phyloP scores from a whole-genome alignment of 2,113 vertebrate genomes.

The Thalassoma bifasciatum region DNA sequence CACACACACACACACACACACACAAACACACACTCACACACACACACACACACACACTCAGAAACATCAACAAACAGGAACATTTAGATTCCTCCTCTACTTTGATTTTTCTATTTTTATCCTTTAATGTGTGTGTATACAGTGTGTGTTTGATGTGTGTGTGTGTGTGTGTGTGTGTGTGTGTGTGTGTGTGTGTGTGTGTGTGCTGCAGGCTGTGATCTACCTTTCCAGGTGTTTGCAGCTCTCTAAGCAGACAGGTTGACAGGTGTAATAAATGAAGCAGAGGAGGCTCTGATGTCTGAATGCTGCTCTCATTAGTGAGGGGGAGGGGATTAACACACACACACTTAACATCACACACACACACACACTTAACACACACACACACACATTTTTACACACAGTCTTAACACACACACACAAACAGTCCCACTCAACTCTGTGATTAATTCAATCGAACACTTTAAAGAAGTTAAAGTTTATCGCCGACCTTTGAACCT shows the following conservation, averaged over 20 bases:
- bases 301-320: conserved; percentile 35
- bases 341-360: neutral
- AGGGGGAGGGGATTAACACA: conserved; percentile 35
- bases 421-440: no score
- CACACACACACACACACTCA: conserved; percentile 26
- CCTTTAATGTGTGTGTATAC: neutral
- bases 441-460: no score
- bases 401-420: no score
- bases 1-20: conserved; percentile 34
- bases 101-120: neutral
- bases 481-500: no score
- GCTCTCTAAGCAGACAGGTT: conserved; percentile 43
- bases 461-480: no score
- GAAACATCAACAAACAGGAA: conserved; percentile 19
- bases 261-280: conserved; percentile 62
- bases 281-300: conserved; percentile 51
- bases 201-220: conserved; percentile 39
- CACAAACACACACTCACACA: no score
- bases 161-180: neutral
- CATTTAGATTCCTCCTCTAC: conserved; percentile 1
- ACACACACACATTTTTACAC: no score
- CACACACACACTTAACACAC: no score
- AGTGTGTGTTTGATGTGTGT: no score
- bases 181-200: neutral
- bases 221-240: conserved; percentile 61